phyloP scores from a whole-genome alignment of 1,140 invertebrate genomes.

The Ptiloglossa arizonensis region DNA sequence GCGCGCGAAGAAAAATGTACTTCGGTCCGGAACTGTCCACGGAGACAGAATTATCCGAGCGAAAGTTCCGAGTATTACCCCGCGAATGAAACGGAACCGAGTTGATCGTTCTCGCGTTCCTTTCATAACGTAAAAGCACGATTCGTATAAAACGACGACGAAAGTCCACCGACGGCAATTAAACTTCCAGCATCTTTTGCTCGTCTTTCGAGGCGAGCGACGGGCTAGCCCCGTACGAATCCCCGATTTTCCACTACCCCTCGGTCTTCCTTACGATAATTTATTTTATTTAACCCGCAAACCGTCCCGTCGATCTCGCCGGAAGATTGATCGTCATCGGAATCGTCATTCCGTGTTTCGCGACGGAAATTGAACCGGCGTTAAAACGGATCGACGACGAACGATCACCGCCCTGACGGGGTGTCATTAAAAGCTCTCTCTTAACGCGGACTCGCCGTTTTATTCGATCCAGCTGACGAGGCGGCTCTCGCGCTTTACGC shows the following conservation, averaged over 20 bases:
- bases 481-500: neutral
- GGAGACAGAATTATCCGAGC: neutral
- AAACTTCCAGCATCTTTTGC: conserved; percentile 19
- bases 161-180: conserved; percentile 14
- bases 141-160: conserved; percentile 16
- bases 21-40: neutral
- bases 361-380: conserved; percentile 7
- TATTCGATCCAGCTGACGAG: neutral
- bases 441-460: neutral
- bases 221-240: neutral
- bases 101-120: conserved; percentile 1
- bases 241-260: neutral
- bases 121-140: conserved; percentile 9
- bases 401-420: neutral
- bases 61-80: conserved; percentile 14
- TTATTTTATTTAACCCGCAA: conserved; percentile 7
- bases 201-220: neutral
- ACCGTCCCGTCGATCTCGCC: neutral
- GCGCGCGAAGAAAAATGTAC: conserved; percentile 1
- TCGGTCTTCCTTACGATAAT: neutral
- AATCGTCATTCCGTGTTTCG: neutral
- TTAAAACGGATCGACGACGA: neutral
- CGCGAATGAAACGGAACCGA: conserved; percentile 16
- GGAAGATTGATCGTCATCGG: conserved; percentile 27
- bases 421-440: neutral